Percentiles rank a stretch among this genome's conserved stretches.
These are phyloP conservation scores for Clivina fossor DNA, from an alignment of 2,888 invertebrate genomes.

Conservation along the genomic window DNA sequence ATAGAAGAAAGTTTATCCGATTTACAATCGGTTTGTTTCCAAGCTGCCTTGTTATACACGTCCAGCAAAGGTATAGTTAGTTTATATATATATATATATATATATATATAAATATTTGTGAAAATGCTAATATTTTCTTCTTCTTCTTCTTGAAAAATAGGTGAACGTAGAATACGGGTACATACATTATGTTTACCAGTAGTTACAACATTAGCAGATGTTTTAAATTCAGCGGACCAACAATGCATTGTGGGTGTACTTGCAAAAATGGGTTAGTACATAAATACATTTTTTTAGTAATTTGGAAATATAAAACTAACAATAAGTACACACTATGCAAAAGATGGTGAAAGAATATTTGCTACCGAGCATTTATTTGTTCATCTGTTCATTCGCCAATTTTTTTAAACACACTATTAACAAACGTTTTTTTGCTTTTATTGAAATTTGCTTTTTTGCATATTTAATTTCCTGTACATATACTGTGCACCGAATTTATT, in stretches of 20 bases:
- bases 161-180: constrained; percentile 94
- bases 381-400: no score
- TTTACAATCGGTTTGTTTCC: constrained; percentile 89
- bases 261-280: constrained; percentile 86
- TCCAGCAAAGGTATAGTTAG: constrained; percentile 76
- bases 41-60: constrained; percentile 96
- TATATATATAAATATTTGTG: neutral
- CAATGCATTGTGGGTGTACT: constrained; percentile 90
- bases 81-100: neutral
- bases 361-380: no score
- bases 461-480: no score
- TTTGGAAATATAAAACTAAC: neutral
- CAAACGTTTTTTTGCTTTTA: no score
- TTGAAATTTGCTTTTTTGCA: no score
- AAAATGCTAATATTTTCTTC: neutral
- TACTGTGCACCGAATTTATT: no score
- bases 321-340: neutral
- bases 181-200: constrained; percentile 96
- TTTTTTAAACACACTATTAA: no score
- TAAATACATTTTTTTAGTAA: constrained; percentile 6
- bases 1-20: constrained; percentile 91
- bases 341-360: neutral
- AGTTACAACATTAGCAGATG: constrained; percentile 78
- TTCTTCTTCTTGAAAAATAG: constrained; percentile 50
- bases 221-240: constrained; percentile 88